Conservation (phyloP, 2,888 invertebrate species). For the Leuctra nigra region DNA sequence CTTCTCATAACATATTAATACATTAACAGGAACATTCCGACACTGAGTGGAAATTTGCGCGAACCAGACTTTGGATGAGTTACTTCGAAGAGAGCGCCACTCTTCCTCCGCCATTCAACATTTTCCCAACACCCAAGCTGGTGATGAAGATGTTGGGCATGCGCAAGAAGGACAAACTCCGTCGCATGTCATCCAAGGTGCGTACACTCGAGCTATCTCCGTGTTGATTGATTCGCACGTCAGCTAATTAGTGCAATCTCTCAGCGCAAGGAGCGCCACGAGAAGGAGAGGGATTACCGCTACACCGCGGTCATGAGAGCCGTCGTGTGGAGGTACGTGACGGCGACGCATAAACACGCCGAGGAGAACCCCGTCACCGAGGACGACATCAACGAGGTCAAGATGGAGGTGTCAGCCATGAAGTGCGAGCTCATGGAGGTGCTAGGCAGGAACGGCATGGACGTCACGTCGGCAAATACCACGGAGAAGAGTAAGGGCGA, state of each 20-base stretch:
- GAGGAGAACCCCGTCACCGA: slow-evolving; percentile 85
- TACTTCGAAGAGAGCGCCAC: slow-evolving; percentile 91
- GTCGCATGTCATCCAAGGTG: slow-evolving; percentile 50
- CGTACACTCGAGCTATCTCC: slow-evolving; percentile 22
- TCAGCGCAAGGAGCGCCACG: slow-evolving; percentile 50
- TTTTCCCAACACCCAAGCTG: slow-evolving; percentile 82
- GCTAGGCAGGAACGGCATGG: slow-evolving; percentile 80
- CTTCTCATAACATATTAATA: neutral
- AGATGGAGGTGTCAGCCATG: slow-evolving; percentile 87
- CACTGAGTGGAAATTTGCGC: slow-evolving; percentile 94
- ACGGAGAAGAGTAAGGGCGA: slow-evolving; percentile 71
- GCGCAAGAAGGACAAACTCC: slow-evolving; percentile 52
- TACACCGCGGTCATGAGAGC: slow-evolving; percentile 83
- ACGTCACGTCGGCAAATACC: slow-evolving; percentile 63
- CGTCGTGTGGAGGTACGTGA: slow-evolving; percentile 87
- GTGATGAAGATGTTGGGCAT: slow-evolving; percentile 58
- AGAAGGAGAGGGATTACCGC: slow-evolving; percentile 59
- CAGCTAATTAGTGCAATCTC: too few relatives aligned
- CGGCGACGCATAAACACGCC: slow-evolving; percentile 74
- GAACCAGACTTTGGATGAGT: slow-evolving; percentile 91
- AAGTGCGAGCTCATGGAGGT: slow-evolving; percentile 88
- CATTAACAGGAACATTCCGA: slow-evolving; percentile 79
- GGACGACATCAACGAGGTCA: slow-evolving; percentile 90
- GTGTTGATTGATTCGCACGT: slow-evolving; percentile 11
- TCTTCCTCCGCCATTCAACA: slow-evolving; percentile 89